Percentiles rank a stretch among this genome's conserved stretches.
Conservation (phyloP, 2,113 vertebrate species). For the Passer domesticus region DNA sequence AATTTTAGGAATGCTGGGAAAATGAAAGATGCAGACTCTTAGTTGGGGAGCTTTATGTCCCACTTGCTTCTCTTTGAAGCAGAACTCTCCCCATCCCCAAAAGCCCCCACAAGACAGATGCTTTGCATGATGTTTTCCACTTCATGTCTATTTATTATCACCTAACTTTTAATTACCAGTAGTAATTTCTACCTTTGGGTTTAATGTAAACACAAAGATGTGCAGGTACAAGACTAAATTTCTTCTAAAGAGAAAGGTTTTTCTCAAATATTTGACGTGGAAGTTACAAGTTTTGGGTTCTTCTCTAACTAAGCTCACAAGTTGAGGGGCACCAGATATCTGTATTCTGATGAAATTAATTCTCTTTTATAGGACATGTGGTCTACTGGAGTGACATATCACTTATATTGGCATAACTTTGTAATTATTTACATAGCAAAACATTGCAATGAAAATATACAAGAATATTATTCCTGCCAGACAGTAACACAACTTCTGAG, state of each 20-base stretch:
- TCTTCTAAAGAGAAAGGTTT: not conserved
- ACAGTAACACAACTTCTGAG: not conserved
- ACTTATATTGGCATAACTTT: not conserved
- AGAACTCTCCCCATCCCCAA: not conserved
- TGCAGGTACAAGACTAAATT: not conserved
- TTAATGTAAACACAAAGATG: not conserved
- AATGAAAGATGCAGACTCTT: conserved; percentile 28
- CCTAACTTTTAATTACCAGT: not conserved
- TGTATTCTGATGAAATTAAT: not conserved
- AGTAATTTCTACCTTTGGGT: not conserved
- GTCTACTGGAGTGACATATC: not conserved
- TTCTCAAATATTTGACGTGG: not conserved
- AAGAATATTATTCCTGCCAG: not conserved
- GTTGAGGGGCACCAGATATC: not conserved
- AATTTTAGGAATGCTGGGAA: conserved; percentile 69
- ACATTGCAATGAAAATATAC: not conserved
- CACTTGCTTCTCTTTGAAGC: conserved; percentile 29
- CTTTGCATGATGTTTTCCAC: not conserved
- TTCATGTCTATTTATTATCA: not conserved
- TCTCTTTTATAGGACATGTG: not conserved
- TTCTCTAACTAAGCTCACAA: not conserved
- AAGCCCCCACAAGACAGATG: not conserved
- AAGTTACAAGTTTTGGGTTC: not conserved
- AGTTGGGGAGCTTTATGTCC: conserved; percentile 16
- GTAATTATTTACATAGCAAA: not conserved